Conservation (phyloP, 2,113 vertebrate species). For the Albula glossodonta region DNA sequence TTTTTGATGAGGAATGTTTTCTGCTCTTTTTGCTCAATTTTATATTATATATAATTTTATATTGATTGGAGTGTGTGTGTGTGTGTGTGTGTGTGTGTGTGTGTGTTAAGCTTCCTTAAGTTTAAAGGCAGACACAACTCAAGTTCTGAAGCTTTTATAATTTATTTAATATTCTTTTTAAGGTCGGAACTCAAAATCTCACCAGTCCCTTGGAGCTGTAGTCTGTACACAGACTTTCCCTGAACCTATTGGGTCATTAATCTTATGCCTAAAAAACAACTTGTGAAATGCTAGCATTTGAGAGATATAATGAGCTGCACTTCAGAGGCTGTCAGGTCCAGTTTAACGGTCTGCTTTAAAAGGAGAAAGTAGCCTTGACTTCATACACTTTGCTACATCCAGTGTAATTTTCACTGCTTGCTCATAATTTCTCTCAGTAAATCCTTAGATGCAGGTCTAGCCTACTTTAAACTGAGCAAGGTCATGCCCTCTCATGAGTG, state of each 20-base stretch:
- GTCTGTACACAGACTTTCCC: background rate
- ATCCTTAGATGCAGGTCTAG: background rate
- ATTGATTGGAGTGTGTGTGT: no score
- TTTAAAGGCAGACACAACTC: no score
- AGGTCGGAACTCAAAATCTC: background rate
- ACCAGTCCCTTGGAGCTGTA: background rate
- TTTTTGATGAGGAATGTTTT: no score
- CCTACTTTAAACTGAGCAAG: background rate
- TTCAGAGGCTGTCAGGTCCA: background rate
- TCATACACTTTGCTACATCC: background rate
- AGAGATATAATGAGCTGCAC: background rate
- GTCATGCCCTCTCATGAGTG: background rate
- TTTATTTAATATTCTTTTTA: background rate
- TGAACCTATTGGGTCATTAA: background rate
- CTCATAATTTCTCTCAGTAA: background rate
- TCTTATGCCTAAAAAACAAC: background rate
- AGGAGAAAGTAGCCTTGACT: background rate
- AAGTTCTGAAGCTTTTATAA: background rate
- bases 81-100: no score
- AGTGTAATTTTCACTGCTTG: background rate
- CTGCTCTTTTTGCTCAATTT: no score
- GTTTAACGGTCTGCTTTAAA: background rate
- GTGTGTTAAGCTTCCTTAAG: no score
- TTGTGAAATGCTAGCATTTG: background rate
- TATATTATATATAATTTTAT: no score